Base-by-base conservation (phyloP, 2,113 vertebrate genomes). In the Nerophis lumbriciformis region DNA sequence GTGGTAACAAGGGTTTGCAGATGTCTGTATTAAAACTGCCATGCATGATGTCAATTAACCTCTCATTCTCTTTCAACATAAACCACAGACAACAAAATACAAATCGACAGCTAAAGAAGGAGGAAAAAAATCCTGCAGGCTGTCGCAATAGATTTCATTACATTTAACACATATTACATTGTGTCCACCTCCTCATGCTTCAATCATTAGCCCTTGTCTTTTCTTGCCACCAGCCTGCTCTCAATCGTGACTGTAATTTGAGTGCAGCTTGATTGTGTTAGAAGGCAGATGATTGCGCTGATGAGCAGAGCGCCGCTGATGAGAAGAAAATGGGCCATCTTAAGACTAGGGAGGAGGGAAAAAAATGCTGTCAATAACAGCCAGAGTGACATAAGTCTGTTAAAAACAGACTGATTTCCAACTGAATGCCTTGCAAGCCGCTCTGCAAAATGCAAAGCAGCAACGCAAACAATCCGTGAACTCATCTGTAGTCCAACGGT, bases 241-340 rank as follows among this genome's bases (percentile, higher is more conserved):
- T 76, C 73, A 75, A 79, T 78, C 72, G 71, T 55, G 64, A 36
- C 60, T 66, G 74, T 77, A 81, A 83, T 86, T 62, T 83, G 69
- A 77, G 82, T 83, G 79, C 71, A 45, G 69, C 55, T 55, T 65
- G 84, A 85, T 79, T 86, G 77, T 76, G 69, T 81, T 42, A 69
- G 76, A 72, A 72, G 65, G 68, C 0, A 73, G 65, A 76, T 86
- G 84, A 88, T 86, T 82, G 82, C 59, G 0, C 65, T 82, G 82
- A 83, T 83, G 77, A 85, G 75, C 58, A 44, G 64, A 78, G 69
- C 65, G 76, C 67, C 65, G 53, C 68, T 51, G 65, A 75, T 47
- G 76, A 77, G 57, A 69, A 71, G 66, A 80, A 84, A 82, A 74
- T 75, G 74, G 82, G 73, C 65, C 75, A 77, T 78, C 51, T 38